Conservation (phyloP, 2,113 vertebrate species). For the Sardina pilchardus region DNA sequence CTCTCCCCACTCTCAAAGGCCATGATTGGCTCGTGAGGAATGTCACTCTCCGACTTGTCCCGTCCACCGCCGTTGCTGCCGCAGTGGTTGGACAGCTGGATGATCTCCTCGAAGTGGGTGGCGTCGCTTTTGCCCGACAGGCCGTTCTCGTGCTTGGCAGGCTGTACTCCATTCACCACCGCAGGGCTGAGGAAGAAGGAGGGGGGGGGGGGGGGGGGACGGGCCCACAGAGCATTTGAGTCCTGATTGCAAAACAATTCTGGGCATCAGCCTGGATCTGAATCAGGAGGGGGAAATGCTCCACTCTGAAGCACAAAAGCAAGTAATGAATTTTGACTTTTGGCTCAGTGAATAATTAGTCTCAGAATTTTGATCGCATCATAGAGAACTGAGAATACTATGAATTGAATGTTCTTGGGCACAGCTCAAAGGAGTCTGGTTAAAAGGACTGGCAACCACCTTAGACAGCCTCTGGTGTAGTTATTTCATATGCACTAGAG, state of each 20-base stretch:
- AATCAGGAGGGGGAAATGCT: background rate
- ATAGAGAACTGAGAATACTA: background rate
- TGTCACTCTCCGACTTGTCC: slow-evolving; percentile 70
- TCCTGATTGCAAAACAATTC: background rate
- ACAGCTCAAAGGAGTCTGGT: background rate
- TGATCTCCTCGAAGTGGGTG: slow-evolving; percentile 70
- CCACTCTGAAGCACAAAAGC: background rate
- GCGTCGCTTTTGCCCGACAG: slow-evolving; percentile 76
- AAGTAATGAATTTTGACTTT: slow-evolving; percentile 1
- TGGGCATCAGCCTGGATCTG: background rate
- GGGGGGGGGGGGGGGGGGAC: too few species aligned
- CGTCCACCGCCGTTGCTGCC: slow-evolving; percentile 63
- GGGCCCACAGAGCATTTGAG: background rate
- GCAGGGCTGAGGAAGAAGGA: slow-evolving; percentile 60
- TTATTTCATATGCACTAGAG: background rate
- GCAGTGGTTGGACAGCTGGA: slow-evolving; percentile 75
- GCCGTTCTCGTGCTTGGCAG: slow-evolving; percentile 84
- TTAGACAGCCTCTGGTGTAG: background rate
- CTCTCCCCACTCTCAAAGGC: slow-evolving; percentile 83
- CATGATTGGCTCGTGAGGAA: slow-evolving; percentile 77
- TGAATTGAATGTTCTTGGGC: background rate
- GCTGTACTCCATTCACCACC: slow-evolving; percentile 81
- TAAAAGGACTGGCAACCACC: background rate
- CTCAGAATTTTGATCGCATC: background rate
- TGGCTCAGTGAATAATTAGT: background rate